phyloP scores from a whole-genome alignment of 2,113 vertebrate genomes.

The Phalacrocorax carbo region DNA sequence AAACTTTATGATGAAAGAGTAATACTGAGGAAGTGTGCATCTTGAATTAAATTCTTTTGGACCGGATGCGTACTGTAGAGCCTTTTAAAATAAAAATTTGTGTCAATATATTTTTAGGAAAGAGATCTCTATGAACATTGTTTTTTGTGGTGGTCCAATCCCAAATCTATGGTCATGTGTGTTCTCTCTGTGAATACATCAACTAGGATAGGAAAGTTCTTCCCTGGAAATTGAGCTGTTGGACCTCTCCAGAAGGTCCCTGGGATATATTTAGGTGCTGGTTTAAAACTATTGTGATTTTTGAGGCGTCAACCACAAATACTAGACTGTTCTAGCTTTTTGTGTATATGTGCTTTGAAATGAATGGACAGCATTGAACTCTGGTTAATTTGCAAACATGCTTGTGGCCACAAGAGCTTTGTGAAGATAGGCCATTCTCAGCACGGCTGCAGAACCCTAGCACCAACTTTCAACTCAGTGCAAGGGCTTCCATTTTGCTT shows the following conservation, averaged over 20 bases:
- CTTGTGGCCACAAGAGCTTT: background rate
- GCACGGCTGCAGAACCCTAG: background rate
- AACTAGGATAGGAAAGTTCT: background rate
- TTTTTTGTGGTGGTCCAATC: background rate
- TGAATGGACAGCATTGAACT: background rate
- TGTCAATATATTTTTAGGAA: background rate
- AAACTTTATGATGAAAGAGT: slow-evolving; percentile 68
- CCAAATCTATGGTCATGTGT: background rate
- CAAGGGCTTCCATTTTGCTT: background rate
- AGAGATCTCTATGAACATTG: background rate
- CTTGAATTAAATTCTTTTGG: slow-evolving; percentile 43
- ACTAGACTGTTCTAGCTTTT: background rate
- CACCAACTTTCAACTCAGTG: background rate
- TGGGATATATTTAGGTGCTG: background rate
- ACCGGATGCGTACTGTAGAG: background rate
- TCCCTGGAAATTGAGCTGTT: background rate
- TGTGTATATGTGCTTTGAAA: background rate
- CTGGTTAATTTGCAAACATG: background rate
- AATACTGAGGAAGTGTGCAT: slow-evolving; percentile 14
- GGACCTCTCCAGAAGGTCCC: background rate
- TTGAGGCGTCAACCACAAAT: background rate
- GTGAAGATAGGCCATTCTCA: background rate
- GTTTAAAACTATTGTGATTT: background rate
- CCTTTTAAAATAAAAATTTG: background rate
- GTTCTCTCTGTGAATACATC: background rate